Conservation (phyloP, 2,888 invertebrate species). For the Megalurothrips usitatus region DNA sequence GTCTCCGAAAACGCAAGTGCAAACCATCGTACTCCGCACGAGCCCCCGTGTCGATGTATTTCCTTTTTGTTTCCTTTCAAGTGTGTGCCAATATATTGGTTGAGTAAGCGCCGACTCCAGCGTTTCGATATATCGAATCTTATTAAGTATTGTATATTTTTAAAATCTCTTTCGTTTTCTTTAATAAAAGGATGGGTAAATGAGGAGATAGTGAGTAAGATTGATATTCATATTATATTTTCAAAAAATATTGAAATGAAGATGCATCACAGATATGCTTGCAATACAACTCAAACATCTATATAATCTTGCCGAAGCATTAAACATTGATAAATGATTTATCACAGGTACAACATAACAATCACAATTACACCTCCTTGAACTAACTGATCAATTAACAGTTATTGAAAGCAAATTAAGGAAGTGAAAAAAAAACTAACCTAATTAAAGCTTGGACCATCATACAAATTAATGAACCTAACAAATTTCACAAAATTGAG, state of each 20-base stretch:
- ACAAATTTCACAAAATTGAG: background rate
- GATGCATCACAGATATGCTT: conserved; percentile 22
- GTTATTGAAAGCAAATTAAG: background rate
- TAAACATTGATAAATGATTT: conserved; percentile 7
- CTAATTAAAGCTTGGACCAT: conserved; percentile 20
- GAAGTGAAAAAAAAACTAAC: background rate
- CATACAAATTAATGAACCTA: background rate
- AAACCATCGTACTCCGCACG: too few relatives aligned
- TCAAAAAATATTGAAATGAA: conserved; percentile 4
- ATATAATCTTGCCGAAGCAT: background rate
- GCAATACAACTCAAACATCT: conserved; percentile 17
- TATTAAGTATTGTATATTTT: background rate
- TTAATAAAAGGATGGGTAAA: background rate
- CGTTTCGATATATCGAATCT: too few relatives aligned
- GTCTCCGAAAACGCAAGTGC: too few relatives aligned
- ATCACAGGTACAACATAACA: conserved; percentile 20
- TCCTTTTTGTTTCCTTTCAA: background rate
- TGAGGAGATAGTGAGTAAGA: background rate
- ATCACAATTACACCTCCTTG: conserved; percentile 11
- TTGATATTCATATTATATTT: background rate
- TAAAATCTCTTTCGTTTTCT: background rate
- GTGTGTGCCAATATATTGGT: background rate
- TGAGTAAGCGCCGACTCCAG: background rate
- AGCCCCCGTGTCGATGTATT: background rate
- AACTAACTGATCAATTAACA: background rate